Base-by-base conservation (phyloP, 2,888 invertebrate genomes). In the Latrodectus elegans region DNA sequence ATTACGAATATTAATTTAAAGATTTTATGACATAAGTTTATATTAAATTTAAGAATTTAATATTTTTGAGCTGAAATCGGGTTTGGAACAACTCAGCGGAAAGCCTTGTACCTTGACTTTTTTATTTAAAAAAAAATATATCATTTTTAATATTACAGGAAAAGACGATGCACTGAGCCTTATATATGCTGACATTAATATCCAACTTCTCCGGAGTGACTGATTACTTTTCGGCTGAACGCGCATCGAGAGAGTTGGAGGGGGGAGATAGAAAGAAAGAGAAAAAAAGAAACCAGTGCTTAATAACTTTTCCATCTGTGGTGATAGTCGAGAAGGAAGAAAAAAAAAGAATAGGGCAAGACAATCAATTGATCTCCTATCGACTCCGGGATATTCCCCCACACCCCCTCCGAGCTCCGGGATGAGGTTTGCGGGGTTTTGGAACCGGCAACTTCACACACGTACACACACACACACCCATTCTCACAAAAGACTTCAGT, bases 291-390 rank as follows among this genome's bases (percentile, higher is more conserved):
- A 55, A 55, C 55, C 55, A 55, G 55, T 15, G 3, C 55, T 1
- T 55, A 55, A 55, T 55, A 55, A 55, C 55, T 55, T 55, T 55
- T 55, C 55, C 55, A 55, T 55, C 55, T 55, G 55, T 55, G 55
- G 55, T 55, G 55, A 11, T 55, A 15, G 55, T 22, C 22, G 22
- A 22, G 22, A 22, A 22, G 15, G 55, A 15, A 55, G 55, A 55
- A 55, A 6, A 55, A 55, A 55, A 55, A 55, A 55, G 11, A 11
- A 15, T 15, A 11, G 15, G 15, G 55, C 55, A 60, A 76, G 55
- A 73, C 84, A 84, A 84, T 84, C 84, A 84, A 84, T 84, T 84
- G 84, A 84, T 84, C 84, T 77, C 15, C 78, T 51, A 78, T 84
- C 84, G 84, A 78, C 52, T 71, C n/a, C n/a, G 15, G 67, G 15